A percentile compares a stretch with the other conserved stretches of the same genome.
phyloP scores from a whole-genome alignment of 2,888 invertebrate species.

The Scotopteryx bipunctaria region DNA sequence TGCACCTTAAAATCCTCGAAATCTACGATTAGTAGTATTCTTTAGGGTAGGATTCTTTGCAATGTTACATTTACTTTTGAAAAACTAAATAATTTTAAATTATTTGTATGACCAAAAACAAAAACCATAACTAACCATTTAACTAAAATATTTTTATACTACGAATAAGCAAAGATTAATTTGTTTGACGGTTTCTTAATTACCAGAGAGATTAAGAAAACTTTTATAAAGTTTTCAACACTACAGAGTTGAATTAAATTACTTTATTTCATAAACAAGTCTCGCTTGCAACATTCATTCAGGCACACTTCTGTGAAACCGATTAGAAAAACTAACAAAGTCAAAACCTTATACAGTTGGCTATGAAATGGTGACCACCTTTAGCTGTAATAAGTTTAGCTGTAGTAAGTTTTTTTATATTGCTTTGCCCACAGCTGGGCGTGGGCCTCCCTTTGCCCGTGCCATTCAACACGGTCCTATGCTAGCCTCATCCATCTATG shows the following conservation, averaged over 20 bases:
- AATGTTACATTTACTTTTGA: too few relatives aligned
- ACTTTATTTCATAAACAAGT: slow-evolving; percentile 3
- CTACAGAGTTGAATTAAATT: slow-evolving; percentile 2
- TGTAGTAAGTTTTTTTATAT: too few relatives aligned
- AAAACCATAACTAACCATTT: background rate
- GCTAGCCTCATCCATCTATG: too few relatives aligned
- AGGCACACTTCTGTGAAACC: slow-evolving; percentile 6
- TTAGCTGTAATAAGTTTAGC: too few relatives aligned
- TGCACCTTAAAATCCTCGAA: too few relatives aligned
- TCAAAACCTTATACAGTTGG: background rate
- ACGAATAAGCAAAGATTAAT: background rate
- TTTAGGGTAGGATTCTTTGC: too few relatives aligned
- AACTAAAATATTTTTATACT: background rate
- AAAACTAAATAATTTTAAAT: too few relatives aligned
- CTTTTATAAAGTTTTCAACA: slow-evolving; percentile 7
- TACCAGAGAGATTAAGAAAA: background rate
- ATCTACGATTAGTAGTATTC: too few relatives aligned
- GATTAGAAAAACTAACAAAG: slow-evolving; percentile 11
- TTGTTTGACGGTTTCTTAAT: background rate
- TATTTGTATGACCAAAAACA: too few relatives aligned
- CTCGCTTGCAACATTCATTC: background rate
- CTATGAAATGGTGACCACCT: background rate
- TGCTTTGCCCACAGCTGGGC: too few relatives aligned
- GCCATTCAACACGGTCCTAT: too few relatives aligned
- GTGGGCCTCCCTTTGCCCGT: too few relatives aligned